A percentile compares a stretch with the other conserved stretches of the same genome.
Conservation (phyloP, 1,140 invertebrate species). For the Nephila pilipes region DNA sequence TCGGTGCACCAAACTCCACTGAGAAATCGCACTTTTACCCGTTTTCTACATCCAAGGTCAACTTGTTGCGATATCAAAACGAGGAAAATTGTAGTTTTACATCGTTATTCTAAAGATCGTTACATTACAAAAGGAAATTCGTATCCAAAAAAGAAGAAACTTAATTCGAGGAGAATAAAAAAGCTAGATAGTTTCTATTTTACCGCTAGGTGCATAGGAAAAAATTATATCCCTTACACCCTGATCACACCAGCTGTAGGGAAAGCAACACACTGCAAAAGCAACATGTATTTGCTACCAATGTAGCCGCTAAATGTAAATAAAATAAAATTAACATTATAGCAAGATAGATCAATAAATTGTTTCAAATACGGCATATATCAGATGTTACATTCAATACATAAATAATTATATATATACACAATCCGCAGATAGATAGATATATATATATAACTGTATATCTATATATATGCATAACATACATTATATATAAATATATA, state of each 20-base stretch:
- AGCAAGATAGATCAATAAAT: constrained; percentile 55
- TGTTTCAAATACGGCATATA: constrained; percentile 37
- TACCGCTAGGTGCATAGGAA: constrained; percentile 16
- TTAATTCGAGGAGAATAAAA: background rate
- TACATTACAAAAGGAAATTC: background rate
- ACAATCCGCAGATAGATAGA: constrained; percentile 1
- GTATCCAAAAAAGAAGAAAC: background rate
- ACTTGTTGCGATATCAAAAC: background rate
- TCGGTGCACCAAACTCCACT: constrained; percentile 46
- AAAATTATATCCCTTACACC: constrained; percentile 38
- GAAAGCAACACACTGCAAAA: constrained; percentile 40
- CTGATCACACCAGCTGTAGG: constrained; percentile 58
- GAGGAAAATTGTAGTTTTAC: background rate
- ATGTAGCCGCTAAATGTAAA: constrained; percentile 60
- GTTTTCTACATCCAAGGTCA: constrained; percentile 46
- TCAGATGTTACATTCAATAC: constrained; percentile 33
- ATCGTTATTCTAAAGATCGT: background rate
- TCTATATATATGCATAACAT: constrained; percentile 45
- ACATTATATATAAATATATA: constrained; percentile 41
- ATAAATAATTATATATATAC: constrained; percentile 60
- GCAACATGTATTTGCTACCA: constrained; percentile 26
- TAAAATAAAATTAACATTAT: constrained; percentile 28
- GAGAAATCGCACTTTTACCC: constrained; percentile 57
- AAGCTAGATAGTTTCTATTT: constrained; percentile 54
- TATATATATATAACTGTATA: constrained; percentile 1